Base-by-base conservation (phyloP, 2,797 vertebrate genomes). In the Takifugu rubripes region DNA sequence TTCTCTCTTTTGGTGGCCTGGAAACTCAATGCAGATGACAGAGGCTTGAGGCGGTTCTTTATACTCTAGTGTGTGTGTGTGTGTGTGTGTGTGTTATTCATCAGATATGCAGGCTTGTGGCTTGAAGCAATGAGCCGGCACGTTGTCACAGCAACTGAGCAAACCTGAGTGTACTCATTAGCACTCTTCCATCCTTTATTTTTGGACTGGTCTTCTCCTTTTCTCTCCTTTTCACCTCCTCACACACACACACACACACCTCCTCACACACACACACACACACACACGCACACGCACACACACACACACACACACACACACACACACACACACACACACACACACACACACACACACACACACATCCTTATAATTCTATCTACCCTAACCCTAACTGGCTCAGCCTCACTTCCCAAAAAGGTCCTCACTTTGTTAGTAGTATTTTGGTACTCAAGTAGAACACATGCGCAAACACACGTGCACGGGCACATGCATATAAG, bases 131-230 rank as follows among this genome's bases (percentile, higher is more conserved):
- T 68, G 70, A 78, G 62, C 66, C n/a, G 47, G 46, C 17, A 7
- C 45, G 82, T 84, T 85, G 83, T 81, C 84, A 85, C 84, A 85
- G 82, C 78, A 84, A 84, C 84, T 59, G 64, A 81, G 74, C 59
- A 69, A 82, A 84, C 67, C 65, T 78, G 69, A 78, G 70, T 66
- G 54, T 76, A 66, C 73, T 82, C 78, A 79, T 88, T 84, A 79
- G 61, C 26, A 6, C 68, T 76, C 52, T 79, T 70, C 61, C 61
- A 56, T 53, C 42, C 70, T 78, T 79, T 75, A 85, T 86, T 81
- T 84, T 79, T 71, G 69, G 74, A 63, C 62, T 49, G 59, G 53
- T 70, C 58, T 70, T 55, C 6, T 49, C 67, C 53, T 27, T 52
- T 54, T 54, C 24, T 29, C 63, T 67, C 48, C 36, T 44, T 21